Base-by-base conservation (phyloP, 2,113 vertebrate species). In the Rutilus rutilus region DNA sequence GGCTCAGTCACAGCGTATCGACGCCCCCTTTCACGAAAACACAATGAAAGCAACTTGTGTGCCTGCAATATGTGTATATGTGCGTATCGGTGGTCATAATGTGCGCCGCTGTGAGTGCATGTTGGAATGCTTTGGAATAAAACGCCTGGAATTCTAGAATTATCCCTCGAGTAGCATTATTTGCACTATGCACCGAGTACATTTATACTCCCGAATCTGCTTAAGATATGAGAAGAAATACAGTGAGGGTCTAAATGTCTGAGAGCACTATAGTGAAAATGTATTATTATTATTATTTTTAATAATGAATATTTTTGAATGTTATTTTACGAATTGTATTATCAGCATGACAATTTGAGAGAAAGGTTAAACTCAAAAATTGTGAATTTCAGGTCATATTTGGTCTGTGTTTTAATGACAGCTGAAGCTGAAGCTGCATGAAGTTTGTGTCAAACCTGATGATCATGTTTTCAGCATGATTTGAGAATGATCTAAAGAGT, bases 11-110 rank as follows among this genome's bases (percentile, higher is more conserved):
- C 89, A 78, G 90, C 52, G 69, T 83, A 91, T 90, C 88, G 92
- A 88, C 87, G 30, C 90, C 90, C 90, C 88, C 83, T 87, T 89
- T 91, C 89, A 87, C 90, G 91, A 82, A 91, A 92, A 93, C 93
- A 94, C 93, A 92, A 92, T 76, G 83, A 92, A 91, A 92, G 92
- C 74, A 79, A 47, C 82, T 86, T 85, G 84, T 86, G 81, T 87
- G 84, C 76, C 19, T 65, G 62, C 77, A 64, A 73, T 73, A 39
- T 78, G 62, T 50, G 83, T 50, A 27, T 88, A 21, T 65, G 64
- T 54, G 57, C 27, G 42, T 47, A 39, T 17, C 19, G 21, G 39
- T 39, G 60, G 60, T 11, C 23, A n/a, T 80, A n/a, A 76, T 64
- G 27, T 84, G 33, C 50, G 33, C 19, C 62, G 57, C 19, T 76